Conservation (phyloP, 2,888 invertebrate genomes). For the Megaustenia siamemsis region DNA sequence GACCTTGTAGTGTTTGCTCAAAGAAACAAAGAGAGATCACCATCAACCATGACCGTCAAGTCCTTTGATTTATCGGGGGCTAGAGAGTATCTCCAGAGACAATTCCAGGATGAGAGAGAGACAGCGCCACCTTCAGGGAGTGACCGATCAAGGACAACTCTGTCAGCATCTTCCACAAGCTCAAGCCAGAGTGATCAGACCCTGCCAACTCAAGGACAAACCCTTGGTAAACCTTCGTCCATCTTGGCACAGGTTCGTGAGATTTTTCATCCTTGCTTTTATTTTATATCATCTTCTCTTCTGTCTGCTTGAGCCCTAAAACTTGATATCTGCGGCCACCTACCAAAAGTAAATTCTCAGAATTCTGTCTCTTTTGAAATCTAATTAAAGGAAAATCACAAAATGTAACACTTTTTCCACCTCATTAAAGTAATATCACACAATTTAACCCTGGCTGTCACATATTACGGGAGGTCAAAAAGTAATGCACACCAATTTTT, state of each 20-base stretch:
- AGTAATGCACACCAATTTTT: too few species aligned
- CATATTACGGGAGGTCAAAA: too few species aligned
- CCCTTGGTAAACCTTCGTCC: constrained; percentile 31
- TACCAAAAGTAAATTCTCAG: too few species aligned
- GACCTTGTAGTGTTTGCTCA: neutral
- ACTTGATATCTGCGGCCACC: too few species aligned
- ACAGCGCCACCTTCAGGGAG: constrained; percentile 11
- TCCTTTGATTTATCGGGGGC: constrained; percentile 82
- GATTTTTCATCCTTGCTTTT: neutral
- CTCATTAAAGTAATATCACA: too few species aligned
- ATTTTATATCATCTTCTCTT: neutral
- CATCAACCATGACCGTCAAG: constrained; percentile 30
- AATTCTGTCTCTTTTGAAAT: too few species aligned
- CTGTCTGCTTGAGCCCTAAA: neutral
- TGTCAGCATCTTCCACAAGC: neutral
- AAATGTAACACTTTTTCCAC: too few species aligned
- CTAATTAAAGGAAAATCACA: too few species aligned
- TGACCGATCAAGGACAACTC: neutral
- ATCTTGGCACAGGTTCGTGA: constrained; percentile 42
- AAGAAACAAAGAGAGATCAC: constrained; percentile 12
- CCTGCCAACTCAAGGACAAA: neutral
- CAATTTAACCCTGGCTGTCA: too few species aligned
- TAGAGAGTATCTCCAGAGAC: constrained; percentile 87
- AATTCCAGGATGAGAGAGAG: constrained; percentile 77
- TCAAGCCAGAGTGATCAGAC: neutral